A percentile compares a stretch with the other conserved stretches of the same genome.
Evolutionary conservation across 2,113 vertebrate species (phyloP).

Genomic region (Trogon surrucura): DNA sequence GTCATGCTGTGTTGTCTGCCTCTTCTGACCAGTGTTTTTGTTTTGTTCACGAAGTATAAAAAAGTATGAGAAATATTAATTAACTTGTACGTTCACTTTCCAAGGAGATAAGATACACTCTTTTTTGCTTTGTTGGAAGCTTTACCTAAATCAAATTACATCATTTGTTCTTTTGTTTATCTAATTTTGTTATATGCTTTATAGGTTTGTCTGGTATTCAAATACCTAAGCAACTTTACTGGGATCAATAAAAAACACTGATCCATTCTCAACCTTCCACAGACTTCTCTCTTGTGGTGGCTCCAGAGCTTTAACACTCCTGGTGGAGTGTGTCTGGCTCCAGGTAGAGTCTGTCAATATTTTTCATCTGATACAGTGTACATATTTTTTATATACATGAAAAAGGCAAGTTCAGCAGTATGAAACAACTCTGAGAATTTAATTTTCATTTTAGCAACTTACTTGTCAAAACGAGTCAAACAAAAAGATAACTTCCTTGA

Average conservation of each 20-base stretch:
- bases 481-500: not conserved
- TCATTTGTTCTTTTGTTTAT: not conserved
- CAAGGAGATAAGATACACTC: not conserved
- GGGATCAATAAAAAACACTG: conserved; percentile 14
- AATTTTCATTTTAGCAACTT: not conserved
- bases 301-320: conserved; percentile 1
- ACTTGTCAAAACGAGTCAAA: not conserved
- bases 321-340: conserved; percentile 40
- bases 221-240: not conserved
- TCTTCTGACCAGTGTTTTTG: not conserved
- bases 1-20: not conserved
- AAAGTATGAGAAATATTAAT: not conserved
- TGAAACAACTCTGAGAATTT: not conserved
- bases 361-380: not conserved
- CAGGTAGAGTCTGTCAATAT: conserved; percentile 50
- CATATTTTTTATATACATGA: conserved; percentile 1
- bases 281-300: not conserved
- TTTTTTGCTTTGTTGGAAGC: not conserved
- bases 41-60: not conserved
- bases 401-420: not conserved
- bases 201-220: not conserved
- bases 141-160: not conserved
- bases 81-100: not conserved
- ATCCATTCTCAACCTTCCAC: not conserved
- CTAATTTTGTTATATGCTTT: not conserved